phyloP scores from a whole-genome alignment of 2,888 invertebrate species.

The Cosmorhoe ocellata region DNA sequence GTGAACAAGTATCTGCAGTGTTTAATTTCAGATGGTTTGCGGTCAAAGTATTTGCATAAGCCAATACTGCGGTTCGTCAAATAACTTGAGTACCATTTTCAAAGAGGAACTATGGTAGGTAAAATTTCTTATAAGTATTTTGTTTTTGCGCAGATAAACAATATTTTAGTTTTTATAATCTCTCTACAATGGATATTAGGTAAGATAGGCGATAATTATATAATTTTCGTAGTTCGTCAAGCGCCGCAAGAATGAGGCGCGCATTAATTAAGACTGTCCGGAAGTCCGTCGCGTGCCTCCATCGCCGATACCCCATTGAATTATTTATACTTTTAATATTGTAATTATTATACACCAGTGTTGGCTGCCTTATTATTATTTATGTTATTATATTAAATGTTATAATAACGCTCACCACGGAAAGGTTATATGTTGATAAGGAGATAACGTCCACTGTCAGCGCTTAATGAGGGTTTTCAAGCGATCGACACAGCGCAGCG shows the following conservation, averaged over 20 bases:
- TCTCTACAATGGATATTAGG: background rate
- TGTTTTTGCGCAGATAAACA: too few relatives aligned
- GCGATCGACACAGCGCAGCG: conserved; percentile 41
- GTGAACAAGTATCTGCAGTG: conserved; percentile 7
- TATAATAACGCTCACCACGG: conserved; percentile 70
- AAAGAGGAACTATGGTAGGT: too few relatives aligned
- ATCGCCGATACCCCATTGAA: conserved; percentile 76
- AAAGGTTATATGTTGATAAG: conserved; percentile 74
- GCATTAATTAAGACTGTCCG: conserved; percentile 73
- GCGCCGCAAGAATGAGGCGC: conserved; percentile 56
- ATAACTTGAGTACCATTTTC: background rate
- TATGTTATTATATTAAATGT: conserved; percentile 78
- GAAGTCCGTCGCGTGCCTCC: conserved; percentile 78
- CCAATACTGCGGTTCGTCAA: too few relatives aligned
- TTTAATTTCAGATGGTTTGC: conserved; percentile 9
- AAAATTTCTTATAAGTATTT: too few relatives aligned
- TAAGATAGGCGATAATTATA: conserved; percentile 54
- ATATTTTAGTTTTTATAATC: too few relatives aligned
- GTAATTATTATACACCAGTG: conserved; percentile 75
- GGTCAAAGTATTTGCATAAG: conserved; percentile 3
- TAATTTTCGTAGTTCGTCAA: conserved; percentile 65
- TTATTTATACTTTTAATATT: conserved; percentile 81
- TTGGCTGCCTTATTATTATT: conserved; percentile 75
- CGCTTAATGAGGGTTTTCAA: conserved; percentile 60
- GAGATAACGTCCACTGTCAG: conserved; percentile 66